These are phyloP conservation scores for Drosophila siamana DNA, from an alignment of 2,888 invertebrate genomes.

Conservation along the genomic window DNA sequence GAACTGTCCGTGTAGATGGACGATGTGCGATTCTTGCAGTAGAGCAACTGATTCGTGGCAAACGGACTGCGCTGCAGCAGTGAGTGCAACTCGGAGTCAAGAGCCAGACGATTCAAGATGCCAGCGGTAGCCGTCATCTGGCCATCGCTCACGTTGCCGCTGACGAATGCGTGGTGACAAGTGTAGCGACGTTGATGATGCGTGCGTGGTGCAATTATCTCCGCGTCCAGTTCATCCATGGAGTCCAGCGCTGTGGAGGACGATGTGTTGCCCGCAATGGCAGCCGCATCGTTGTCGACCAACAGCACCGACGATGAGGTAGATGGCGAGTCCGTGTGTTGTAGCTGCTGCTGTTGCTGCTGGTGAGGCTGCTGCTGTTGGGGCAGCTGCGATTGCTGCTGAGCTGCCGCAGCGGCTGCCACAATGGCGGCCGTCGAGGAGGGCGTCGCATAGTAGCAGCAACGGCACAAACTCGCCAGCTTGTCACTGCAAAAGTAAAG, in stretches of 20 bases:
- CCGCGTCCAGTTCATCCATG: conserved; percentile 87
- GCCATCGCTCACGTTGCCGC: conserved; percentile 78
- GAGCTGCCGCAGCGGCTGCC: conserved; percentile 62
- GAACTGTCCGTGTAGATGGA: conserved; percentile 95
- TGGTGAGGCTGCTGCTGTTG: conserved; percentile 62
- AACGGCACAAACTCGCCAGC: conserved; percentile 84
- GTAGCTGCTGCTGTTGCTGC: conserved; percentile 62
- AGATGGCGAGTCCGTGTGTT: conserved; percentile 86
- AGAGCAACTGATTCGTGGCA: conserved; percentile 86
- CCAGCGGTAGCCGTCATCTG: conserved; percentile 85
- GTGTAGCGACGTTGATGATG: conserved; percentile 82
- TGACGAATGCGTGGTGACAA: conserved; percentile 83
- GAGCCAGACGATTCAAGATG: conserved; percentile 86
- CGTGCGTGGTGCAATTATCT: conserved; percentile 76
- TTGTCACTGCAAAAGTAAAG: conserved; percentile 75
- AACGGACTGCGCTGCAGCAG: conserved; percentile 85
- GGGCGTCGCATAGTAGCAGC: conserved; percentile 82
- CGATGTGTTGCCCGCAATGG: conserved; percentile 69
- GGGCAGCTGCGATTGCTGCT: conserved; percentile 50
- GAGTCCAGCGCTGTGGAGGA: conserved; percentile 86
- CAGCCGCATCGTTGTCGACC: conserved; percentile 87
- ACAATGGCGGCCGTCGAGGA: conserved; percentile 63
- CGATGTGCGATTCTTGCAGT: conserved; percentile 89
- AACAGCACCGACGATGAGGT: conserved; percentile 86
- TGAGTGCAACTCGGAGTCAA: conserved; percentile 86